Conservation (phyloP, 1,140 invertebrate species). For the Dreissena rostriformis region DNA sequence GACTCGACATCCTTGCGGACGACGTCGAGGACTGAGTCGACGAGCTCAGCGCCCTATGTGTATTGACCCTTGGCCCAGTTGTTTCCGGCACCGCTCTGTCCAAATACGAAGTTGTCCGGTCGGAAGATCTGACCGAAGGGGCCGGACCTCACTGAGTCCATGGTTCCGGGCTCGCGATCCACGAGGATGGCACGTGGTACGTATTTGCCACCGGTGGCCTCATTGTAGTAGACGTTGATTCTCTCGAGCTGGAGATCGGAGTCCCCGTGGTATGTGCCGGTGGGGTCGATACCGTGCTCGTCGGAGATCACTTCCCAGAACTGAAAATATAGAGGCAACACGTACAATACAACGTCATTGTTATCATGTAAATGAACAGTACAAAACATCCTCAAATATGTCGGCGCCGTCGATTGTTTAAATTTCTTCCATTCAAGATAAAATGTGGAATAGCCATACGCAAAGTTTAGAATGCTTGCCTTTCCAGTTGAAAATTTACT, state of each 20-base stretch:
- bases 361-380: neutral
- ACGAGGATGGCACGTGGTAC: conserved; percentile 95
- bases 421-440: too few species aligned
- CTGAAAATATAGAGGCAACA: conserved; percentile 80
- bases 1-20: conserved; percentile 90
- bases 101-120: conserved; percentile 87
- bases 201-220: conserved; percentile 87
- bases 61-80: conserved; percentile 87
- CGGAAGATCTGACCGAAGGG: conserved; percentile 91
- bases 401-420: too few species aligned
- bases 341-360: neutral
- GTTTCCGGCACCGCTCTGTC: conserved; percentile 87
- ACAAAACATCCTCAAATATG: too few species aligned
- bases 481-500: too few species aligned
- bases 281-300: conserved; percentile 83
- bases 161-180: conserved; percentile 96
- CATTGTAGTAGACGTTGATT: conserved; percentile 83
- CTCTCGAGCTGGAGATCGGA: conserved; percentile 82
- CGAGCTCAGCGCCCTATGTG: conserved; percentile 91
- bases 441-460: too few species aligned
- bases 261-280: conserved; percentile 83
- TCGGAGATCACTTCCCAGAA: conserved; percentile 96
- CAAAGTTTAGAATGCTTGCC: too few species aligned
- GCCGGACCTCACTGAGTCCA: conserved; percentile 95
- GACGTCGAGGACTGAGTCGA: conserved; percentile 90